These are phyloP conservation scores for Mesopsocus fuscifrons DNA, from an alignment of 2,888 invertebrate genomes.

Conservation along the genomic window DNA sequence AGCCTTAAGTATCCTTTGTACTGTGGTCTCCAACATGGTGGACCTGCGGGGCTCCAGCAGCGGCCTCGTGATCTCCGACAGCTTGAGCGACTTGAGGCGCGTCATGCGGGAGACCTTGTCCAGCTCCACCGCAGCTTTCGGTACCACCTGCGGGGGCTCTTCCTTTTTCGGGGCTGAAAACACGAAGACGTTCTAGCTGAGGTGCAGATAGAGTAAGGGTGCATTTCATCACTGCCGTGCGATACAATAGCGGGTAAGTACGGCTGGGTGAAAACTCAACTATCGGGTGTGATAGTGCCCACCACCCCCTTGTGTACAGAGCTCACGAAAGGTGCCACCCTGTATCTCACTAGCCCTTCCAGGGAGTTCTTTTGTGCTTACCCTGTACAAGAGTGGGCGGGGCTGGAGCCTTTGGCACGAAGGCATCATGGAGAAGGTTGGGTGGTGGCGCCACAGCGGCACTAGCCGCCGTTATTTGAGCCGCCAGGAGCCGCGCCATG, in stretches of 20 bases:
- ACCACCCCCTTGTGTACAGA: slow-evolving; percentile 17
- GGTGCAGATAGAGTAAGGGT: too few relatives aligned
- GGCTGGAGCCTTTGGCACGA: not conserved
- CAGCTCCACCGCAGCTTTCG: slow-evolving; percentile 11
- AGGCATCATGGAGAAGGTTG: not conserved
- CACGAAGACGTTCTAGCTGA: too few relatives aligned
- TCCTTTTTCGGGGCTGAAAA: slow-evolving; percentile 16
- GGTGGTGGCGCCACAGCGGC: not conserved
- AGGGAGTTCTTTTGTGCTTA: too few relatives aligned
- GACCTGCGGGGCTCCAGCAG: slow-evolving; percentile 34
- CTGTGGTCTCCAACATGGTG: slow-evolving; percentile 46
- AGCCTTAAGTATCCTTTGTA: slow-evolving; percentile 54
- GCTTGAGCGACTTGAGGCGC: slow-evolving; percentile 44
- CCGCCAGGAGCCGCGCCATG: slow-evolving; percentile 51
- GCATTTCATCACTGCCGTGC: too few relatives aligned
- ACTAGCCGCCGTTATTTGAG: slow-evolving; percentile 30
- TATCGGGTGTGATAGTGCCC: too few relatives aligned
- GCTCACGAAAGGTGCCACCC: too few relatives aligned
- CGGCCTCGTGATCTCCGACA: slow-evolving; percentile 70
- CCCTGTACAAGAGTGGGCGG: not conserved
- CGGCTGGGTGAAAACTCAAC: too few relatives aligned
- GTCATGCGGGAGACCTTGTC: slow-evolving; percentile 26
- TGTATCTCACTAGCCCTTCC: too few relatives aligned
- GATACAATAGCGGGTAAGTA: too few relatives aligned
- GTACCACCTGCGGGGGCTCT: slow-evolving; percentile 12